Percentiles rank a stretch among this genome's conserved stretches.
These are phyloP conservation scores for Galaxias olidus DNA, from an alignment of 2,797 vertebrate species.

Conservation along the genomic window DNA sequence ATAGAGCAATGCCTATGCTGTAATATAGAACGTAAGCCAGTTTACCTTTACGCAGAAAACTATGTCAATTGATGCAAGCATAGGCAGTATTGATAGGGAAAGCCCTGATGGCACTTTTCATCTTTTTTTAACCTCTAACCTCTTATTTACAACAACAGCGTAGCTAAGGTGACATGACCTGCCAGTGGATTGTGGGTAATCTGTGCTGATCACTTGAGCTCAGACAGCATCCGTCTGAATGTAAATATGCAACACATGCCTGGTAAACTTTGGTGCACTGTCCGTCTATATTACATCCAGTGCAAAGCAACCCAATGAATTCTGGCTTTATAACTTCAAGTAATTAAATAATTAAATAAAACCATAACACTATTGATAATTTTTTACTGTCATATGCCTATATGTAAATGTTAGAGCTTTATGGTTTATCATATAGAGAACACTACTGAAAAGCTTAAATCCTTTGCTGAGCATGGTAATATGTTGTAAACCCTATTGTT, in stretches of 20 bases:
- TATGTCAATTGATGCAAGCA: neutral
- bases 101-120: neutral
- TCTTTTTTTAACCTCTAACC: neutral
- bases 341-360: no score
- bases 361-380: no score
- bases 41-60: no score
- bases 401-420: no score
- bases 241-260: neutral
- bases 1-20: no score
- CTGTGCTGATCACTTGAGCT: slow-evolving; percentile 16
- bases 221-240: slow-evolving; percentile 11
- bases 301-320: no score
- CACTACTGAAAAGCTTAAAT: no score
- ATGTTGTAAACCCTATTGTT: neutral
- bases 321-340: no score
- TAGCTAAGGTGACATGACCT: neutral
- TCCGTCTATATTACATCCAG: neutral
- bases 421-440: no score
- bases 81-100: neutral
- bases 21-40: no score
- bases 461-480: neutral
- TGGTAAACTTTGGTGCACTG: neutral
- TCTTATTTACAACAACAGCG: neutral
- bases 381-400: no score
- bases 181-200: slow-evolving; percentile 29